A percentile compares a stretch with the other conserved stretches of the same genome.
These are phyloP conservation scores for Callospermophilus lateralis DNA, from an alignment of 2,113 vertebrate genomes.

Conservation along the genomic window DNA sequence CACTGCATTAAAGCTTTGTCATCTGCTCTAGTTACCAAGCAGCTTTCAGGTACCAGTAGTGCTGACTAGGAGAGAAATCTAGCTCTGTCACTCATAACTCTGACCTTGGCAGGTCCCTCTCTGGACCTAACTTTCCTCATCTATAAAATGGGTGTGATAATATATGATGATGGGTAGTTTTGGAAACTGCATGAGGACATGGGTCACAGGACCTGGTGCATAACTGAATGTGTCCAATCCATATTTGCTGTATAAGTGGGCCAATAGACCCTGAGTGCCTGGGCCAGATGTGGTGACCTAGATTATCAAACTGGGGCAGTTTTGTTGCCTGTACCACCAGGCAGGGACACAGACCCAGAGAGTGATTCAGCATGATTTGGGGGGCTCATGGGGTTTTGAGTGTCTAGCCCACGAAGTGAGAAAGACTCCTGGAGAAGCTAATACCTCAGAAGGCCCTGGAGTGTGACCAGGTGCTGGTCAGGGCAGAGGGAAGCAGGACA, in stretches of 20 bases:
- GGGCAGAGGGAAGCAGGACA: background rate
- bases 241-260: background rate
- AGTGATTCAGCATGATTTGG: background rate
- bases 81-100: background rate
- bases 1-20: background rate
- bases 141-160: background rate
- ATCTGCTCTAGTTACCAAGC: background rate
- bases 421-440: background rate
- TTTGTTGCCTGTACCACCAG: background rate
- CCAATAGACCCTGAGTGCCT: background rate
- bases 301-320: background rate
- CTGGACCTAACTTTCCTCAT: background rate
- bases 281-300: background rate
- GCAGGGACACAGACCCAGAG: background rate
- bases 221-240: background rate
- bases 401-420: background rate
- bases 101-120: background rate
- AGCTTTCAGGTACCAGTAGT: constrained; percentile 31
- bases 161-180: too few relatives aligned
- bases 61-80: background rate
- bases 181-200: too few relatives aligned
- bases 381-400: background rate
- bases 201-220: background rate
- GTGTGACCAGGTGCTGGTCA: background rate
- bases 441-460: background rate